Conservation (phyloP, 2,888 invertebrate genomes). For the Andrena chrysosceles region DNA sequence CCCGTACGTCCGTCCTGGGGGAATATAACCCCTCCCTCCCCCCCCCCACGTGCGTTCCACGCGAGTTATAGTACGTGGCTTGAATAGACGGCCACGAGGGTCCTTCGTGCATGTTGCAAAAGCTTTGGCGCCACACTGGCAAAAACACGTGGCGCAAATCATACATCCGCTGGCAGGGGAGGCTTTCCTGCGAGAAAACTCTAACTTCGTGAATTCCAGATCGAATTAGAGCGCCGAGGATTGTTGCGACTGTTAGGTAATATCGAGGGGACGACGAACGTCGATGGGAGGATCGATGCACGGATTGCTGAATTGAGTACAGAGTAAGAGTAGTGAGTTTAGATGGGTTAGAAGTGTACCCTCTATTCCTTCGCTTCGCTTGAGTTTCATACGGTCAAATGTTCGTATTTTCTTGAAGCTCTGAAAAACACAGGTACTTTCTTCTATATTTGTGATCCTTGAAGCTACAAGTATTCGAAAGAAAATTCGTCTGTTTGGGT, state of each 20-base stretch:
- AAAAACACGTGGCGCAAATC: constrained; percentile 57
- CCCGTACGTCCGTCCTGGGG: constrained; percentile 61
- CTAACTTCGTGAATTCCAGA: constrained; percentile 2
- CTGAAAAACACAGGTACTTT: no score
- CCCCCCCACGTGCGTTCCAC: constrained; percentile 54
- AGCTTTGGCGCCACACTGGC: constrained; percentile 31
- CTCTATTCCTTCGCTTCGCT: background rate
- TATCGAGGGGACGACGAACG: background rate
- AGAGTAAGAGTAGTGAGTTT: background rate
- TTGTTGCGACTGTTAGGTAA: background rate
- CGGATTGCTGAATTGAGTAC: background rate
- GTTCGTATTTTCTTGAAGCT: no score
- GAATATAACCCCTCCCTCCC: constrained; percentile 39
- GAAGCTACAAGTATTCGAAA: background rate
- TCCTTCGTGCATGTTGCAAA: constrained; percentile 54
- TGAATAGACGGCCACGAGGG: constrained; percentile 56
- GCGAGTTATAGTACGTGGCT: constrained; percentile 69
- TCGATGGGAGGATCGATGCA: constrained; percentile 6
- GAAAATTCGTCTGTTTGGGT: background rate
- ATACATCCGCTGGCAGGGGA: background rate
- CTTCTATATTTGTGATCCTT: no score
- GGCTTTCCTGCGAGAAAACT: constrained; percentile 23
- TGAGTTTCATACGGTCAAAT: no score
- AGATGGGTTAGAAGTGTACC: background rate
- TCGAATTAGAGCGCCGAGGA: constrained; percentile 28